These are phyloP conservation scores for Helicoverpa zea DNA, from an alignment of 1,140 invertebrate species.

Conservation along the genomic window DNA sequence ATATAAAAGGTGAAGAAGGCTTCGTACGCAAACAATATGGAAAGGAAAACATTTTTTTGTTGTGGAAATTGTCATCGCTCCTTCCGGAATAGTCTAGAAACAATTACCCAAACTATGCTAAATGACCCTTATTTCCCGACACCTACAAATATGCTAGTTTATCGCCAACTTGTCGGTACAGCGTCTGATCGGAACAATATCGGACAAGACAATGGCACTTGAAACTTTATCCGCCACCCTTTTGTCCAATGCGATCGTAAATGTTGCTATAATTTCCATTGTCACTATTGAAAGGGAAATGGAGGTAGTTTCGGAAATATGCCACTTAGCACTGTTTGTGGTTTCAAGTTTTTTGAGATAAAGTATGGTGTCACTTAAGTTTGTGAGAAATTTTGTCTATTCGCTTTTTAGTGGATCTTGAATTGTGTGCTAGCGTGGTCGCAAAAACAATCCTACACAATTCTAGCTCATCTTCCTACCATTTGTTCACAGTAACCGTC, in stretches of 20 bases:
- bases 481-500: no score
- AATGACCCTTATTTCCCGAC: slow-evolving; percentile 11
- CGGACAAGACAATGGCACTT: slow-evolving; percentile 10
- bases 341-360: not conserved
- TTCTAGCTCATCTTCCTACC: no score
- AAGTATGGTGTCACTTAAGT: not conserved
- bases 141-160: slow-evolving; percentile 21
- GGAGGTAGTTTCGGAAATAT: slow-evolving; percentile 19
- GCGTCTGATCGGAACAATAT: not conserved
- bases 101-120: not conserved
- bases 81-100: not conserved
- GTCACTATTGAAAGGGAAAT: not conserved
- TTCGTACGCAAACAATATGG: no score
- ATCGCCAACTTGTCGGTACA: slow-evolving; percentile 18
- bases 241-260: slow-evolving; percentile 21
- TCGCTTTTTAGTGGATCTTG: no score
- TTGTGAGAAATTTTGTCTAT: no score
- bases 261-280: slow-evolving; percentile 22
- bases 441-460: no score
- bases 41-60: not conserved
- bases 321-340: not conserved
- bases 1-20: no score
- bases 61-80: no score
- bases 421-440: no score
- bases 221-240: slow-evolving; percentile 25